phyloP scores from a whole-genome alignment of 1,140 invertebrate genomes.

The Cotesia vestalis region DNA sequence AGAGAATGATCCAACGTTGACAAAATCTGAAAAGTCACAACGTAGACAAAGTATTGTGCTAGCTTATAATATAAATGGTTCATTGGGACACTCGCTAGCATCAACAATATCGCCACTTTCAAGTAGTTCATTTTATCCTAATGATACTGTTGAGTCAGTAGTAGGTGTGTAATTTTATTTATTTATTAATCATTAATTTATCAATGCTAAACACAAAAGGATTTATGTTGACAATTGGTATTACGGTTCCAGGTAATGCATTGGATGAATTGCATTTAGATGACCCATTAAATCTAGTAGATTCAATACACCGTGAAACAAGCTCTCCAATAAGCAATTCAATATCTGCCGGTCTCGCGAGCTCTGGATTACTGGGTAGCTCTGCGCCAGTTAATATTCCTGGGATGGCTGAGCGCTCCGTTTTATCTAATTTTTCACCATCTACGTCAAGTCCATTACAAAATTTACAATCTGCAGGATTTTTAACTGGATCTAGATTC shows the following conservation, averaged over 20 bases:
- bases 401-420: conserved; percentile 70
- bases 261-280: conserved; percentile 87
- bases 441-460: conserved; percentile 75
- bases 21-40: conserved; percentile 74
- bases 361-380: conserved; percentile 75
- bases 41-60: conserved; percentile 76
- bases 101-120: conserved; percentile 70
- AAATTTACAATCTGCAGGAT: conserved; percentile 67
- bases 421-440: conserved; percentile 75
- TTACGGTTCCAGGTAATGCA: conserved; percentile 74
- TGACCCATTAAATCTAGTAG: conserved; percentile 78
- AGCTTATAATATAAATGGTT: conserved; percentile 67
- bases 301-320: conserved; percentile 80
- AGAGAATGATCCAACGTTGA: conserved; percentile 74
- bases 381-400: conserved; percentile 94
- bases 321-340: conserved; percentile 77
- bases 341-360: conserved; percentile 77
- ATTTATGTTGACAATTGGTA: conserved; percentile 1
- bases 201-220: not conserved
- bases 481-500: conserved; percentile 66
- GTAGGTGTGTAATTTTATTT: conserved; percentile 70
- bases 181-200: too few species aligned
- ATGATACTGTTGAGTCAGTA: conserved; percentile 79
- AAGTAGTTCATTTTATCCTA: conserved; percentile 69
- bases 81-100: conserved; percentile 65